Conservation (phyloP, 1,140 invertebrate genomes). For the Oreohelix idahoensis region DNA sequence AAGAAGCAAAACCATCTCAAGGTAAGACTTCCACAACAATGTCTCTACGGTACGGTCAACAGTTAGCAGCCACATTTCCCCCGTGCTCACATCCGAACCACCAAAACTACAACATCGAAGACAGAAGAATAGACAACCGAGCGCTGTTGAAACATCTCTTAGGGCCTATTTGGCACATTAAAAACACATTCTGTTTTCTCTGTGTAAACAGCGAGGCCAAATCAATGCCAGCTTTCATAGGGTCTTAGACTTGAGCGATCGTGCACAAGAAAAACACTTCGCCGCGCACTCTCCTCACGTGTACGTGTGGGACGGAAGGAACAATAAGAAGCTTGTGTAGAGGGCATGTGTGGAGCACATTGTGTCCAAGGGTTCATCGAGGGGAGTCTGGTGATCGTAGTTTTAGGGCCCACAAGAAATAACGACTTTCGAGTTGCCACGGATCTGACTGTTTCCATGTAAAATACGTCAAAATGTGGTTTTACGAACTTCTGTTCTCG, state of each 20-base stretch:
- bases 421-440: constrained; percentile 5
- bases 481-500: not conserved
- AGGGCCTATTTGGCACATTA: constrained; percentile 5
- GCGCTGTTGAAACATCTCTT: constrained; percentile 13
- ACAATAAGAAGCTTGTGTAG: constrained; percentile 1
- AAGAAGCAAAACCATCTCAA: not conserved
- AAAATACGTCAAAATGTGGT: not conserved
- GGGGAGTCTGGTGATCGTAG: not conserved
- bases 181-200: constrained; percentile 7
- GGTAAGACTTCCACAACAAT: not conserved
- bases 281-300: not conserved
- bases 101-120: not conserved
- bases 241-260: not conserved
- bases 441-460: not conserved
- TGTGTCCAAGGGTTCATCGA: not conserved
- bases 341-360: not conserved
- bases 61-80: not conserved
- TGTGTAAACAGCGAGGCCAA: constrained; percentile 7
- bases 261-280: constrained; percentile 5
- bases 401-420: not conserved
- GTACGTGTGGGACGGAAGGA: not conserved
- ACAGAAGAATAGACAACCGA: constrained; percentile 2
- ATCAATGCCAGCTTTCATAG: not conserved
- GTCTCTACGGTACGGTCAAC: not conserved
- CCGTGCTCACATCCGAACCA: not conserved